These are phyloP conservation scores for Pyrrhia umbra DNA, from an alignment of 2,888 invertebrate species.

Conservation along the genomic window DNA sequence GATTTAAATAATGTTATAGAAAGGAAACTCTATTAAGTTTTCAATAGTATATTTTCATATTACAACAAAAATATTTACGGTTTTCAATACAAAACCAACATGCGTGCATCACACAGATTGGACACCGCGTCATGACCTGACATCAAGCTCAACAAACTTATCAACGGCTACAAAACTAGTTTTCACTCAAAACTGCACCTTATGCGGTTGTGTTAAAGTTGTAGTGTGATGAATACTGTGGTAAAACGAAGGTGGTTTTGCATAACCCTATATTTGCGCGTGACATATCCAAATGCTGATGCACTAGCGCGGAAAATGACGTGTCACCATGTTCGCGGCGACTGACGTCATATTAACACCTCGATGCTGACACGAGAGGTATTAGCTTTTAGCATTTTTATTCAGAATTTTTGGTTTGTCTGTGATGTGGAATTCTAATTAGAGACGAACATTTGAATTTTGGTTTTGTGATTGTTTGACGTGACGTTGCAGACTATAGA, in stretches of 20 bases:
- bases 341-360: slow-evolving; percentile 68
- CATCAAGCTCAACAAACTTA: slow-evolving; percentile 44
- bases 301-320: slow-evolving; percentile 86
- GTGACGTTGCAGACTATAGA: too few species aligned
- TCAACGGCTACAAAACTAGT: background rate
- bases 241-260: slow-evolving; percentile 37
- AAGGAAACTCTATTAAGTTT: background rate
- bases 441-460: slow-evolving; percentile 5
- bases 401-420: slow-evolving; percentile 40
- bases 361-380: slow-evolving; percentile 58
- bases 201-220: slow-evolving; percentile 10
- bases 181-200: slow-evolving; percentile 23
- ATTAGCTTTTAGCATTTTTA: slow-evolving; percentile 57
- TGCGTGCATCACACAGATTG: slow-evolving; percentile 57
- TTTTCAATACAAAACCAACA: slow-evolving; percentile 70
- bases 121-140: slow-evolving; percentile 59
- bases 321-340: slow-evolving; percentile 77
- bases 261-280: slow-evolving; percentile 63
- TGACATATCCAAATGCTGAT: slow-evolving; percentile 80
- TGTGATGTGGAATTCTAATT: slow-evolving; percentile 37
- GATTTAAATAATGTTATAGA: too few species aligned
- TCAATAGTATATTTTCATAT: background rate
- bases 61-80: slow-evolving; percentile 36
- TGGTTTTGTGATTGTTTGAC: background rate
- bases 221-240: background rate